A percentile compares a stretch with the other conserved stretches of the same genome.
Conservation (phyloP, 2,888 invertebrate species). For the Brachynemurus nebulosus region DNA sequence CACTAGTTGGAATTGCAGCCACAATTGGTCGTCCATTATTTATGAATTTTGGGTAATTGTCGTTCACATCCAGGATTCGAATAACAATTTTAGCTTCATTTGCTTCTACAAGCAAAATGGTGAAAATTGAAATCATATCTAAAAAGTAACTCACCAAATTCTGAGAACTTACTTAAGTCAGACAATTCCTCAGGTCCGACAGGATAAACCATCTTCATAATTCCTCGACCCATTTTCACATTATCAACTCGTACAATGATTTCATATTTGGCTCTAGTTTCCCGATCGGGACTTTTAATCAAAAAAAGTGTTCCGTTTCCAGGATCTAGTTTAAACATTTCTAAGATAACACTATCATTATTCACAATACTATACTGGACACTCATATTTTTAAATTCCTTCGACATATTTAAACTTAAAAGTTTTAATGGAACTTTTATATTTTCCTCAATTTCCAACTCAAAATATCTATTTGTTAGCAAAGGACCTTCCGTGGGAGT, state of each 20-base stretch:
- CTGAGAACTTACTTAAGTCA: conserved; percentile 41
- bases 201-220: conserved; percentile 64
- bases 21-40: conserved; percentile 64
- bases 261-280: conserved; percentile 49
- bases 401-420: conserved; percentile 61
- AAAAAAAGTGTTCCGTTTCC: conserved; percentile 63
- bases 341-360: conserved; percentile 41
- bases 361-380: conserved; percentile 51
- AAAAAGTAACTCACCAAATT: conserved; percentile 1
- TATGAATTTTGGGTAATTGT: conserved; percentile 66
- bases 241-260: conserved; percentile 39
- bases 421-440: conserved; percentile 59
- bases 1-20: conserved; percentile 68
- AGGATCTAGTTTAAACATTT: conserved; percentile 59
- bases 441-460: conserved; percentile 72
- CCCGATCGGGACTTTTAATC: conserved; percentile 60
- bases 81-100: conserved; percentile 72
- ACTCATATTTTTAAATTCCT: conserved; percentile 46
- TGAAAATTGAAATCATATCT: too few relatives aligned
- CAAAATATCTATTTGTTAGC: conserved; percentile 48
- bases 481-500: conserved; percentile 25
- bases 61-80: conserved; percentile 66
- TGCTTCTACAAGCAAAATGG: conserved; percentile 32
- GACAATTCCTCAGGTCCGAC: conserved; percentile 56
- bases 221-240: conserved; percentile 44